A percentile compares a stretch with the other conserved stretches of the same genome.
These are phyloP conservation scores for Chionoecetes opilio DNA, from an alignment of 1,140 invertebrate species.

Conservation along the genomic window DNA sequence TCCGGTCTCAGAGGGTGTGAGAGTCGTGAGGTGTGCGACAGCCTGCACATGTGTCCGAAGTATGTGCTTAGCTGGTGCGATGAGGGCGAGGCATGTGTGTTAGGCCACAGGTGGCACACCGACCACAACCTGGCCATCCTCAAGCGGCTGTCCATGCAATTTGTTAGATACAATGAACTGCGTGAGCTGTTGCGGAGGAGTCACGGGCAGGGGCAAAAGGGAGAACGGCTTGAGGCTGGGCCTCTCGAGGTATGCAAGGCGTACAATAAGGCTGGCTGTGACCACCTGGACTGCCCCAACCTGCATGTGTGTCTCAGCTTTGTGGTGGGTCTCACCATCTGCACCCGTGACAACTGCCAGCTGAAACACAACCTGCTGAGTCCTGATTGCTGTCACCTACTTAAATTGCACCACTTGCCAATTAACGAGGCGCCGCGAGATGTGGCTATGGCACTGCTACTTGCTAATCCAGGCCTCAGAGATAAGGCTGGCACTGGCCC, in stretches of 20 bases:
- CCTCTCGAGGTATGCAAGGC: slow-evolving; percentile 40
- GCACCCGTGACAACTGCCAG: slow-evolving; percentile 27
- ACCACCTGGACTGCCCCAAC: background rate
- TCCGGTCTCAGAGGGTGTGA: background rate
- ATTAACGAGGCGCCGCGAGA: slow-evolving; percentile 58
- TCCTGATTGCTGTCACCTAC: slow-evolving; percentile 35
- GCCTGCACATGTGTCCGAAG: slow-evolving; percentile 65
- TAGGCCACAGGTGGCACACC: slow-evolving; percentile 68
- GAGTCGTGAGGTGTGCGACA: background rate
- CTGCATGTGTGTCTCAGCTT: slow-evolving; percentile 66
- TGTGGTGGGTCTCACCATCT: slow-evolving; percentile 15
- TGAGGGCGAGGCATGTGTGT: slow-evolving; percentile 12
- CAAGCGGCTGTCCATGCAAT: slow-evolving; percentile 37
- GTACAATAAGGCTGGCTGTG: slow-evolving; percentile 51
- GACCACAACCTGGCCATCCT: slow-evolving; percentile 56
- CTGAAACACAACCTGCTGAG: slow-evolving; percentile 67
- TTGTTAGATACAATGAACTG: background rate
- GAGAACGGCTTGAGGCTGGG: background rate
- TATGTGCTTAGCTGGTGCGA: slow-evolving; percentile 3
- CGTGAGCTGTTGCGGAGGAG: background rate
- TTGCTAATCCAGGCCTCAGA: slow-evolving; percentile 34
- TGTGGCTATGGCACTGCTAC: slow-evolving; percentile 1
- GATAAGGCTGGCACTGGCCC: background rate
- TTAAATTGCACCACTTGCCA: slow-evolving; percentile 37
- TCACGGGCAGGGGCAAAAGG: background rate